A percentile compares a stretch with the other conserved stretches of the same genome.
Conservation (phyloP, 2,113 vertebrate species). For the Chaenocephalus aceratus region DNA sequence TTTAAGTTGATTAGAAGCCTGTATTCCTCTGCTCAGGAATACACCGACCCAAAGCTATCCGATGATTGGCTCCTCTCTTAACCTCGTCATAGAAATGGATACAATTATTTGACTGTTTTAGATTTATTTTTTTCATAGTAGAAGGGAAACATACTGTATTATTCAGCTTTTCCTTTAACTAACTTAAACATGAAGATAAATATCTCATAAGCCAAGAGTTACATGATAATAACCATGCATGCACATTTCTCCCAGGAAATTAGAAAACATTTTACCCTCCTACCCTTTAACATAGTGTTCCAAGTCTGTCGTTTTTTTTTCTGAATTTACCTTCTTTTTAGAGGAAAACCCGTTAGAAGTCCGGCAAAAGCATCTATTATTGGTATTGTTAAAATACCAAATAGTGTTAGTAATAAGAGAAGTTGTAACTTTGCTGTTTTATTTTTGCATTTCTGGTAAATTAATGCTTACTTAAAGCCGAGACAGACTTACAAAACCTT, state of each 20-base stretch:
- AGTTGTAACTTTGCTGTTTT: too few relatives aligned
- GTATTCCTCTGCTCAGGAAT: slow-evolving; percentile 59
- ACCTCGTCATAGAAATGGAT: slow-evolving; percentile 52
- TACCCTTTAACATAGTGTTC: slow-evolving; percentile 4
- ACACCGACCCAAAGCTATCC: slow-evolving; percentile 59
- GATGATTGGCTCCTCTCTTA: slow-evolving; percentile 68
- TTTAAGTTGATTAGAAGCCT: slow-evolving; percentile 83
- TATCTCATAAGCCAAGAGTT: slow-evolving; percentile 20
- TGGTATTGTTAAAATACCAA: neutral
- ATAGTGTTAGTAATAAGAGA: neutral
- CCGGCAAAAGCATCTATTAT: neutral
- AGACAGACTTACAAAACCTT: neutral
- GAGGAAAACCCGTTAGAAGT: neutral
- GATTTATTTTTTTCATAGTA: slow-evolving; percentile 31
- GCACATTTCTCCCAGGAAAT: slow-evolving; percentile 3
- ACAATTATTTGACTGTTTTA: slow-evolving; percentile 53
- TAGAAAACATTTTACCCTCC: slow-evolving; percentile 18
- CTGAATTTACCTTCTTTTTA: neutral
- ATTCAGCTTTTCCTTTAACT: slow-evolving; percentile 38
- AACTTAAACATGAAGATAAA: slow-evolving; percentile 34
- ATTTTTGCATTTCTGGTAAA: too few relatives aligned
- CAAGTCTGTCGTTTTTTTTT: slow-evolving; percentile 10
- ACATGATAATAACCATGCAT: slow-evolving; percentile 24
- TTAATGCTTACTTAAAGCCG: neutral
- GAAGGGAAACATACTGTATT: slow-evolving; percentile 15